Evolutionary conservation across 2,888 invertebrate genomes (phyloP), one percentile per base, ranked within the genome.

Genomic region (Drosophila formosana): DNA sequence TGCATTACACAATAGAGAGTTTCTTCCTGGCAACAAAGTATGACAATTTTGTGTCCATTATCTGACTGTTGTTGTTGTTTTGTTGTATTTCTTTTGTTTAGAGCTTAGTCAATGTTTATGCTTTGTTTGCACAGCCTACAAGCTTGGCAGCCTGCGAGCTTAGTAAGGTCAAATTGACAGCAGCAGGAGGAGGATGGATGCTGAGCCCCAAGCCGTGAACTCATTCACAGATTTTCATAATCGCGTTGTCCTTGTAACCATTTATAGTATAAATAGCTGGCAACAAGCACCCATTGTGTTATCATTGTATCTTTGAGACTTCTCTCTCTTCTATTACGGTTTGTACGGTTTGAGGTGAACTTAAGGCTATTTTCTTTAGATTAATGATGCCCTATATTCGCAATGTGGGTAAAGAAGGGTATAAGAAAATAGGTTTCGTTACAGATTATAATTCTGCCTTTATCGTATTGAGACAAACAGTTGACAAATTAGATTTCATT

Each of bases 221-320:
- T 53, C 66, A 57, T 78, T 78, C 57, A 83, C 74, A 61, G 63
- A 69, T 72, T 68, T 56, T 23, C 55, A 64, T 88, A 83, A 83
- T 86, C 86, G 67, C 56, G 66, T 80, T 83, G 84, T 83, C 87
- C 82, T 83, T 86, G 82, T 80, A 86, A 72, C 78, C 75, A 72
- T 80, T 87, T 84, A 58, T 23, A 66, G 58, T 68, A 65, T 66
- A 84, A 75, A 75, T 68, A 75, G 63, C 62, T 52, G 25, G 46
- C 55, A 62, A 47, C 58, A 61, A 66, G 43, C 39, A 61, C 53
- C 32, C 41, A 71, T 65, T 51, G 32, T 61, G 61, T 41, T 77
- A 58, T 71, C 64, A 45, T 51, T 62, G 28, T 55, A 43, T 69
- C 34, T 47, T 57, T 46, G 47, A 47, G 57, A 57, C 37, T 47